Percentiles rank a stretch among this genome's conserved stretches.
These are phyloP conservation scores for Drosophila colorata DNA, from an alignment of 2,888 invertebrate species.

Conservation along the genomic window DNA sequence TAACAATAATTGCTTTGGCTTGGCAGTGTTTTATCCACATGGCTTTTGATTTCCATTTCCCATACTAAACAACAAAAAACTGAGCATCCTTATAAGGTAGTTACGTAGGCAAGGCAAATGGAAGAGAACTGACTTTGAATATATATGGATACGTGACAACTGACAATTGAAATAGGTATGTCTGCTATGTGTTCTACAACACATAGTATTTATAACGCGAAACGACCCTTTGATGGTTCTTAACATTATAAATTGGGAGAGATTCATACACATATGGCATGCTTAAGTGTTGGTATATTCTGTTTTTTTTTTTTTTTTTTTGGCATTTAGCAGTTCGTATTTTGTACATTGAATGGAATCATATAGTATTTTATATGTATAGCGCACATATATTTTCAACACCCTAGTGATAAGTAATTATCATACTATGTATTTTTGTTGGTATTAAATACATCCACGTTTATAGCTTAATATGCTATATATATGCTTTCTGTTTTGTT, in stretches of 20 bases:
- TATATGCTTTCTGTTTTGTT: constrained; percentile 19
- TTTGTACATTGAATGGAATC: constrained; percentile 76
- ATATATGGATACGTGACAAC: not conserved
- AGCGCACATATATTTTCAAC: constrained; percentile 35
- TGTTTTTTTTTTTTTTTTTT: constrained; percentile 21
- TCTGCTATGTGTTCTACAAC: not conserved
- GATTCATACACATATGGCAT: constrained; percentile 14
- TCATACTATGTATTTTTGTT: constrained; percentile 23
- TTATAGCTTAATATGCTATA: constrained; percentile 19
- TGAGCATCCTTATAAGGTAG: not conserved
- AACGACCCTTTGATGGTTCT: constrained; percentile 13
- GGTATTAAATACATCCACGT: constrained; percentile 8
- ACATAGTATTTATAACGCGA: not conserved
- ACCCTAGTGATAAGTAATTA: constrained; percentile 38
- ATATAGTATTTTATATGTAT: constrained; percentile 27
- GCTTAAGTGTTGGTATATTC: constrained; percentile 22
- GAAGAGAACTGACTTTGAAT: constrained; percentile 8
- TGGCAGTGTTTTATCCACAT: constrained; percentile 41
- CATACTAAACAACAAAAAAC: constrained; percentile 9
- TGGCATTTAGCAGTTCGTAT: constrained; percentile 44
- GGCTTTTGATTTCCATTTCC: not conserved
- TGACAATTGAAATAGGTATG: constrained; percentile 4
- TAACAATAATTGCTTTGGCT: constrained; percentile 21
- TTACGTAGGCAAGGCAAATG: constrained; percentile 16
- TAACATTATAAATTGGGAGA: constrained; percentile 10